Base-by-base conservation (phyloP, 2,888 invertebrate species). In the Lasioglossum villosulum region DNA sequence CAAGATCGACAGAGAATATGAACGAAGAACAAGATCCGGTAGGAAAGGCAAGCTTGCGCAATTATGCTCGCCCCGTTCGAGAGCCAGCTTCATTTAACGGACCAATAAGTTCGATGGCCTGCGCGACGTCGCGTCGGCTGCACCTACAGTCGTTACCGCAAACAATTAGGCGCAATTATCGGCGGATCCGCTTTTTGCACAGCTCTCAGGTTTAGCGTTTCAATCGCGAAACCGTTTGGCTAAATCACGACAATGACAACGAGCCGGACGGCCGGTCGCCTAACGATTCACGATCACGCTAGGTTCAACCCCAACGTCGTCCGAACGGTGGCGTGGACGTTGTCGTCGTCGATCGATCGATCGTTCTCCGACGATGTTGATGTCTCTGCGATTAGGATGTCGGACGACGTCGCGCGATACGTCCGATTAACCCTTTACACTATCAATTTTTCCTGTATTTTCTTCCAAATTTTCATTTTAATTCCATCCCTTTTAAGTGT, bases 91-190 rank as follows among this genome's bases (percentile, higher is more conserved):
- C 68, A 78, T 87, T 83, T 80, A 87, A 86, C 86, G 78, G 83
- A 86, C 78, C 80, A 78, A 83, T 80, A 78, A 73, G 56, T 80
- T 83, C 77, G 87, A 73, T 37, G 82, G 74, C 77, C 27, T 66
- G 66, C 27, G 63, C 77, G 80, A 74, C 77, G 77, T 48, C 48
- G n/a, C n/a, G 52, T 23, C 52, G 52, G 75, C 79, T 86, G 86
- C 86, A 66, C 83, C 83, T 83, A 30, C 14, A 83, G 86, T 83
- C 83, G 83, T 86, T 86, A 86, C 79, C 66, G 76, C 83, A 75
- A 74, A 85, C 85, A 85, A 86, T 86, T 82, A 82, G 68, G 70
- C 76, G 82, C 82, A 75, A 82, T 86, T 78, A 76, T 48, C 59
- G 34, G 78, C 73, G 70, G 74, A 75, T 78, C 78, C 48, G 70